A percentile compares a stretch with the other conserved stretches of the same genome.
Conservation (phyloP, 1,140 invertebrate species). For the Brachionus koreanus region DNA sequence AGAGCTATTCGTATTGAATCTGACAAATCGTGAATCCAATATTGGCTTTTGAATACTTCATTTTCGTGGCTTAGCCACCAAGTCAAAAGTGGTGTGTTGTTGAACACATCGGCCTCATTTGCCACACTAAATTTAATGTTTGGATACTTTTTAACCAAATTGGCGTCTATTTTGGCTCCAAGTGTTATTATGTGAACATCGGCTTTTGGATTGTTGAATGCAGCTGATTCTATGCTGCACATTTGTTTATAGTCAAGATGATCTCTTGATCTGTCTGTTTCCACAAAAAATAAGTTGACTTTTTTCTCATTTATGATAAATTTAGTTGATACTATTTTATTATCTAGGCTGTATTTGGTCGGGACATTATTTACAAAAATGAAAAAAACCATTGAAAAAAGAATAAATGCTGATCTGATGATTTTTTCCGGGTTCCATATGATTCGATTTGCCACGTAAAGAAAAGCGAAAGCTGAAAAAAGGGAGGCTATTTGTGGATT, state of each 20-base stretch:
- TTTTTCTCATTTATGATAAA: background rate
- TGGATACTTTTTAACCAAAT: background rate
- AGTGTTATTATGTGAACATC: background rate
- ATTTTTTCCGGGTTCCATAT: background rate
- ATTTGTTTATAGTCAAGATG: background rate
- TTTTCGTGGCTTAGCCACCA: background rate
- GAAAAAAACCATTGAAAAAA: background rate
- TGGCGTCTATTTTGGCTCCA: background rate
- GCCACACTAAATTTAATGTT: background rate
- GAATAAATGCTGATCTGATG: background rate
- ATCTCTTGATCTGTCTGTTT: background rate
- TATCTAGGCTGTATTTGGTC: background rate
- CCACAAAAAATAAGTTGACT: background rate
- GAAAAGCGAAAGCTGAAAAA: background rate
- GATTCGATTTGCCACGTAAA: background rate
- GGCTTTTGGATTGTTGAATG: background rate
- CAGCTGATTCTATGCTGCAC: background rate
- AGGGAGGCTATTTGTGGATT: background rate
- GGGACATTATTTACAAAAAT: background rate
- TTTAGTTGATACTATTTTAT: background rate
- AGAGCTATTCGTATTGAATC: background rate
- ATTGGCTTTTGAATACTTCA: background rate
- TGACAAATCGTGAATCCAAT: conserved; percentile 3
- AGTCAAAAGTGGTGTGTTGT: background rate
- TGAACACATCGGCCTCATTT: background rate